Evolutionary conservation across 2,113 vertebrate genomes (phyloP).

Genomic region (Brachirus orientalis): DNA sequence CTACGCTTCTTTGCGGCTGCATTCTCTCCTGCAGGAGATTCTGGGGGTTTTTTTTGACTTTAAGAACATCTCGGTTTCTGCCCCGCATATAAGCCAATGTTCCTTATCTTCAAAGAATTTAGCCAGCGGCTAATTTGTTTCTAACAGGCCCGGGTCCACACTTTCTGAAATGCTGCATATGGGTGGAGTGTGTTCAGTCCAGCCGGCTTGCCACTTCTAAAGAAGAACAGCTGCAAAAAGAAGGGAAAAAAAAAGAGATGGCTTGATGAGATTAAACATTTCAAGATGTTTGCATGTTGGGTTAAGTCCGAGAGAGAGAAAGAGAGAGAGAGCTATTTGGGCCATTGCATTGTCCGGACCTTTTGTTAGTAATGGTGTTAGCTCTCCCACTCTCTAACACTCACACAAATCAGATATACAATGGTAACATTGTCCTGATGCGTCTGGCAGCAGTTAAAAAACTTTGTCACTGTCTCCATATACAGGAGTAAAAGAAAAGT

Average conservation of each 20-base stretch:
- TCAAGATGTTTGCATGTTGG: conserved; percentile 77
- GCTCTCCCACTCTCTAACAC: conserved; percentile 12
- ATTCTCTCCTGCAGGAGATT: conserved; percentile 42
- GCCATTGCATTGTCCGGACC: conserved; percentile 60
- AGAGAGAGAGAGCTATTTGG: conserved; percentile 38
- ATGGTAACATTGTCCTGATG: conserved; percentile 33
- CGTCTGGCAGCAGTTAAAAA: conserved; percentile 53
- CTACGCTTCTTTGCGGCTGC: too few relatives aligned
- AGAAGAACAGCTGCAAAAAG: conserved; percentile 44
- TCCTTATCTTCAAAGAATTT: conserved; percentile 58
- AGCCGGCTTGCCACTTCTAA: conserved; percentile 72
- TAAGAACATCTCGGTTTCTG: background rate
- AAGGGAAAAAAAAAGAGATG: conserved; percentile 45
- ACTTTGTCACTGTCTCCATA: conserved; percentile 43
- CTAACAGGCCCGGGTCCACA: conserved; percentile 53
- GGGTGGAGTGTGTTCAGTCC: conserved; percentile 67
- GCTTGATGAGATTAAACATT: conserved; percentile 79
- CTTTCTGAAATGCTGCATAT: conserved; percentile 61
- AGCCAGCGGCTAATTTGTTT: conserved; percentile 60
- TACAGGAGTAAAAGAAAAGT: conserved; percentile 18
- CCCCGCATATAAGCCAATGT: conserved; percentile 22
- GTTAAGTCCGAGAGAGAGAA: conserved; percentile 51
- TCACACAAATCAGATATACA: conserved; percentile 43
- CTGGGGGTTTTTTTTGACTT: conserved; percentile 27
- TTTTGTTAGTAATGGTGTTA: conserved; percentile 48